Percentiles rank a stretch among this genome's conserved stretches.
Evolutionary conservation across 2,113 vertebrate genomes (phyloP).

Genomic region (Shinisaurus crocodilurus): DNA sequence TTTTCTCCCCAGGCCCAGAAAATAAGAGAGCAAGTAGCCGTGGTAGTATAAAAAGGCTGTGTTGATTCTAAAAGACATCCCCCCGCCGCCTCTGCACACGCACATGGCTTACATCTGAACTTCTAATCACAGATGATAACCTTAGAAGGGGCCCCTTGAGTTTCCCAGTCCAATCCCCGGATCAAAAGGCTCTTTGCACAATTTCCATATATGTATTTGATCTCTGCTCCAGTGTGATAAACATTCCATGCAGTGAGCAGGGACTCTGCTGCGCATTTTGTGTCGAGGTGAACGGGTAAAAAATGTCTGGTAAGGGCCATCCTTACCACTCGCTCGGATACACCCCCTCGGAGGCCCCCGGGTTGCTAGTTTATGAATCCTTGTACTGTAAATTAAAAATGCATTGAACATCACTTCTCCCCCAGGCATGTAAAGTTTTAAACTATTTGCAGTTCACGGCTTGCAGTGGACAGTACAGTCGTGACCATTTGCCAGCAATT

Average conservation of each 20-base stretch:
- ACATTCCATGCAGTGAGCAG: not conserved
- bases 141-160: conserved; percentile 17
- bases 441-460: not conserved
- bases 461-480: not conserved
- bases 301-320: conserved; percentile 11
- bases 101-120: not conserved
- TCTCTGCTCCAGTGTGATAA: not conserved
- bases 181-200: conserved; percentile 16
- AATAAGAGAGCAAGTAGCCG: not conserved
- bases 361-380: not conserved
- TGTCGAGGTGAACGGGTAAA: not conserved
- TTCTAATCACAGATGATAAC: conserved; percentile 27
- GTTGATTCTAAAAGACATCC: conserved; percentile 16
- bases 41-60: not conserved
- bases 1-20: not conserved
- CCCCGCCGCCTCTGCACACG: not conserved
- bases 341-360: not conserved
- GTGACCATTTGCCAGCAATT: not conserved
- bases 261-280: not conserved
- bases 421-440: not conserved
- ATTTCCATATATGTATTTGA: not conserved
- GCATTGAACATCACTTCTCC: conserved; percentile 18
- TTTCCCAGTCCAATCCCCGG: not conserved
- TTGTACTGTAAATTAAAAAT: not conserved
- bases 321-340: not conserved